Conservation (phyloP, 2,797 vertebrate genomes). For the Glossophaga mutica region DNA sequence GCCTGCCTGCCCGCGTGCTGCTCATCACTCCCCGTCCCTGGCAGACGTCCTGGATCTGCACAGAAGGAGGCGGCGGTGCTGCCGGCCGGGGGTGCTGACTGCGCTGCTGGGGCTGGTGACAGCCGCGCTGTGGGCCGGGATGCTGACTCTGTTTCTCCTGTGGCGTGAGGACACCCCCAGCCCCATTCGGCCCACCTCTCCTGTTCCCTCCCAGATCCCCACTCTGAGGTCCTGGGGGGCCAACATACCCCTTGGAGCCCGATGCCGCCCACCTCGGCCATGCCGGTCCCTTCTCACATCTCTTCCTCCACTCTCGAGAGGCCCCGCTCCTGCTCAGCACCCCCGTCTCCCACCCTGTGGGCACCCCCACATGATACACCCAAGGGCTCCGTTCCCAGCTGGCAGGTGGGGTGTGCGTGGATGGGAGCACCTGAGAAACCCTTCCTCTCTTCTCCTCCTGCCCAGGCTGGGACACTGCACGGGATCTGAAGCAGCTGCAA, state of each 20-base stretch:
- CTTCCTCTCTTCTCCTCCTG: neutral
- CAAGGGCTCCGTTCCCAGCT: neutral
- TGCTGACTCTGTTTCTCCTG: constrained; percentile 60
- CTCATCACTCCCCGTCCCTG: neutral
- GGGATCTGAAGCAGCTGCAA: constrained; percentile 44
- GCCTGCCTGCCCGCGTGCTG: too few species aligned
- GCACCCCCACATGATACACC: neutral
- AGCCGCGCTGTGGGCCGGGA: neutral
- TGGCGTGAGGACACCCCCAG: constrained; percentile 58
- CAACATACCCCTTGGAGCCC: neutral
- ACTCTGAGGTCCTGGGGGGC: neutral
- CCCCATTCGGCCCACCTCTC: accelerated
- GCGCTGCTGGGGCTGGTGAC: constrained; percentile 23
- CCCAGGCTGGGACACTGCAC: constrained; percentile 48
- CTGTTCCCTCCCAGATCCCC: neutral
- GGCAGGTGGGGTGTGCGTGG: neutral
- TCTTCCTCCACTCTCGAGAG: neutral
- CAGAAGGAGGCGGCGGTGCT: neutral
- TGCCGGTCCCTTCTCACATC: neutral
- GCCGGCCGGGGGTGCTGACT: neutral
- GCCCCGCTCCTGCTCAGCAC: neutral
- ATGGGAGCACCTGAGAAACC: neutral
- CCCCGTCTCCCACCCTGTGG: neutral
- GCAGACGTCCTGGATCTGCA: constrained; percentile 1
- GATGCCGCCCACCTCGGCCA: too few species aligned